Evolutionary conservation across 2,888 invertebrate species (phyloP).

Genomic region (Phortica okadai): DNA sequence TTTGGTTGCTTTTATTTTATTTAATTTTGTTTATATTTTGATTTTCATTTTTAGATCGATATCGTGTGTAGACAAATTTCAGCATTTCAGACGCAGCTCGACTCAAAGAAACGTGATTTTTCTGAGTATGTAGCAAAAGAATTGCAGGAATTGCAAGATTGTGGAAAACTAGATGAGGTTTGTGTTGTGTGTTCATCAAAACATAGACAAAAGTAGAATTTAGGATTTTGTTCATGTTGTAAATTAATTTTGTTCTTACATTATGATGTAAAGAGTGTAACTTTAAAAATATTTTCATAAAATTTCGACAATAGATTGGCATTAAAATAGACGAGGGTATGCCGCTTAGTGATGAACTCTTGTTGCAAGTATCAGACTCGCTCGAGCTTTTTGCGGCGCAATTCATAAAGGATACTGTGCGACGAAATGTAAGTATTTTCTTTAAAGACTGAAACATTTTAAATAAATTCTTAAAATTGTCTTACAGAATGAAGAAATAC

Average conservation of each 20-base stretch:
- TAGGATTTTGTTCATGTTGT: conserved; percentile 26
- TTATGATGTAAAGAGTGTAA: neutral
- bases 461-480: neutral
- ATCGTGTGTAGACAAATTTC: conserved; percentile 81
- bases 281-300: neutral
- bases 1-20: conserved; percentile 36
- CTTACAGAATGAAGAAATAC: conserved; percentile 83
- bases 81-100: conserved; percentile 78
- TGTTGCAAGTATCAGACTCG: conserved; percentile 82
- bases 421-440: conserved; percentile 81
- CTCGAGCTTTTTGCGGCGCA: conserved; percentile 82
- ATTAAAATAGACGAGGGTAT: conserved; percentile 78
- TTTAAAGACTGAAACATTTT: neutral
- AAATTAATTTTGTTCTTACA: conserved; percentile 19
- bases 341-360: conserved; percentile 79
- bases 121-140: conserved; percentile 78
- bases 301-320: conserved; percentile 77
- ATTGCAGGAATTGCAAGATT: conserved; percentile 78
- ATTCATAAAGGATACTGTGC: conserved; percentile 82
- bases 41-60: conserved; percentile 79
- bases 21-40: conserved; percentile 44
- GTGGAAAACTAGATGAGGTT: conserved; percentile 79
- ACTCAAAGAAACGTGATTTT: conserved; percentile 78
- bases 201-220: neutral
- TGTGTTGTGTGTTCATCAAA: conserved; percentile 49